Percentiles rank a stretch among this genome's conserved stretches.
Evolutionary conservation across 2,888 invertebrate genomes (phyloP).

Genomic region (Belgica antarctica): DNA sequence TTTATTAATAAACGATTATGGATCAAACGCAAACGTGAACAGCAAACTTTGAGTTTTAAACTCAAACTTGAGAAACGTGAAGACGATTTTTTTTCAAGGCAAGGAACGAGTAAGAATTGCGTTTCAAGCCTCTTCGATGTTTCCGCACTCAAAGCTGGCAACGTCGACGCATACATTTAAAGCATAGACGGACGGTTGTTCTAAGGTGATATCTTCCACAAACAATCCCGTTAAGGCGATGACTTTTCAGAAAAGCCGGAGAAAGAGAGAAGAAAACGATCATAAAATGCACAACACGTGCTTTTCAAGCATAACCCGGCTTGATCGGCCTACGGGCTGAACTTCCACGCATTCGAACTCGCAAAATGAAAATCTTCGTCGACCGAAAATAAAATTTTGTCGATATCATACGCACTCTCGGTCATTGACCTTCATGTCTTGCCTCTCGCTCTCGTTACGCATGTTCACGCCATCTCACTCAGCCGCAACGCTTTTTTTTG

Average conservation of each 20-base stretch:
- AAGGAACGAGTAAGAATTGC: slow-evolving; percentile 37
- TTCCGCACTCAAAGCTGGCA: slow-evolving; percentile 27
- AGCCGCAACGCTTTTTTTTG: background rate
- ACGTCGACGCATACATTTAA: slow-evolving; percentile 10
- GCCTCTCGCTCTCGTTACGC: slow-evolving; percentile 23
- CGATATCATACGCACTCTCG: slow-evolving; percentile 20
- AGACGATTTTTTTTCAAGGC: slow-evolving; percentile 15
- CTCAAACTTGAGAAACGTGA: background rate
- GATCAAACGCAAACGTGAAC: background rate
- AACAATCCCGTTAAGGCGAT: slow-evolving; percentile 12
- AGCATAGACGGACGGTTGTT: slow-evolving; percentile 5
- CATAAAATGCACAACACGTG: background rate
- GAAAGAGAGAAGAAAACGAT: background rate
- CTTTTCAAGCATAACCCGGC: too few relatives aligned
- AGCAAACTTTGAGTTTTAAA: background rate
- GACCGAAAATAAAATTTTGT: background rate
- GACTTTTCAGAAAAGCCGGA: background rate
- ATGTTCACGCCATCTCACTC: slow-evolving; percentile 16
- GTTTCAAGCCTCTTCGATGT: slow-evolving; percentile 5
- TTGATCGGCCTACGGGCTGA: background rate
- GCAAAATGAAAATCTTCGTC: background rate
- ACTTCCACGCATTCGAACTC: background rate
- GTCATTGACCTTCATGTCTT: slow-evolving; percentile 29
- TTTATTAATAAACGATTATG: too few relatives aligned
- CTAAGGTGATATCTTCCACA: background rate